Evolutionary conservation across 2,797 vertebrate species (phyloP).

Genomic region (Glossophaga mutica): DNA sequence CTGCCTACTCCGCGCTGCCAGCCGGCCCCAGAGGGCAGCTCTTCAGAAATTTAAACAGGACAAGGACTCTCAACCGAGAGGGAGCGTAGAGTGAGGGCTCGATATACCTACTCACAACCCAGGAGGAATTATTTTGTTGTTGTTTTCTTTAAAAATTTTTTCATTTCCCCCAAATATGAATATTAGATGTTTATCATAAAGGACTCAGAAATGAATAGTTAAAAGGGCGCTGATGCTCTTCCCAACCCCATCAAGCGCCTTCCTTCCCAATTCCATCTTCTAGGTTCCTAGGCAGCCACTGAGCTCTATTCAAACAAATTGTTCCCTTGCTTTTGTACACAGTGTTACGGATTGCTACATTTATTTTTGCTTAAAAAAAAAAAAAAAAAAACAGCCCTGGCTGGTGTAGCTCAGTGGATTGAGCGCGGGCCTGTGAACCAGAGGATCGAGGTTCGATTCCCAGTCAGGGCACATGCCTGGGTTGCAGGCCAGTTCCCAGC

Average conservation of each 20-base stretch:
- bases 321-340: neutral
- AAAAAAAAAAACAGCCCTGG: too few species aligned
- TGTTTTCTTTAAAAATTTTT: neutral
- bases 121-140: neutral
- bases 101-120: neutral
- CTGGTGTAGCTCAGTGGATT: too few species aligned
- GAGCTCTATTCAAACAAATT: neutral
- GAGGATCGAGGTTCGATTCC: too few species aligned
- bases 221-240: neutral
- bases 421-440: too few species aligned
- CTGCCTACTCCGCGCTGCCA: neutral
- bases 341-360: neutral
- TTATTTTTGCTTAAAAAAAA: neutral
- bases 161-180: neutral
- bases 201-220: neutral
- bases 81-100: neutral
- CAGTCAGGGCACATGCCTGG: too few species aligned
- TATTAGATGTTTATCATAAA: neutral
- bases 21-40: neutral
- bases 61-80: neutral
- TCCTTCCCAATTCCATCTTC: neutral
- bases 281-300: neutral
- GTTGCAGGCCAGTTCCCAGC: too few species aligned
- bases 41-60: neutral
- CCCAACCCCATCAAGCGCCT: neutral